These are phyloP conservation scores for Drosophila dunni DNA, from an alignment of 1,140 invertebrate genomes.

Conservation along the genomic window DNA sequence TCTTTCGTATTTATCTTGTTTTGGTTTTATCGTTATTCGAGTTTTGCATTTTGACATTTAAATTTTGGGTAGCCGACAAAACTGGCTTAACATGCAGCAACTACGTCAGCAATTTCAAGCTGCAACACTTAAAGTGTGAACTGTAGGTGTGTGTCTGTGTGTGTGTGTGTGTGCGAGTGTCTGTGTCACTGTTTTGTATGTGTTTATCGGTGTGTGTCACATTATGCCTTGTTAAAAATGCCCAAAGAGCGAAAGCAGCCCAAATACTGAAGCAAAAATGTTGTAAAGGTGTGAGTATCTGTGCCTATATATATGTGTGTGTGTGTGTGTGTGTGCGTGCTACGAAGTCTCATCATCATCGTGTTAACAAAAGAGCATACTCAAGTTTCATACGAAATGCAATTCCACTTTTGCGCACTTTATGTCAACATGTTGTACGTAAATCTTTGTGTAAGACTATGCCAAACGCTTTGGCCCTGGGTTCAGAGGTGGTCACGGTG, in stretches of 20 bases:
- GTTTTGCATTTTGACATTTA: conserved; percentile 8
- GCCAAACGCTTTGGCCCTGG: conserved; percentile 58
- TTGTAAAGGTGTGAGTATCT: conserved; percentile 1
- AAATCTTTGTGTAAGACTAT: conserved; percentile 83
- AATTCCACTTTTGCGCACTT: conserved; percentile 82
- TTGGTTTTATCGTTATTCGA: conserved; percentile 26
- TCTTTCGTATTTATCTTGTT: not conserved
- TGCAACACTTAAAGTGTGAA: conserved; percentile 48
- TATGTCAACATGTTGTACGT: conserved; percentile 82
- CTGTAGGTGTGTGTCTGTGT: not conserved
- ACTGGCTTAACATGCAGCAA: conserved; percentile 22
- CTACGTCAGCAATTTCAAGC: conserved; percentile 42
- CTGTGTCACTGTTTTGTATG: conserved; percentile 9
- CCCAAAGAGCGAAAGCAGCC: conserved; percentile 54
- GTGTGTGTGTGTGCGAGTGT: not conserved
- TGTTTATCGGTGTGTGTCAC: conserved; percentile 42
- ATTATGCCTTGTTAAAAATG: conserved; percentile 76
- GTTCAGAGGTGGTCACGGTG: conserved; percentile 19
- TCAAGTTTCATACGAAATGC: conserved; percentile 83
- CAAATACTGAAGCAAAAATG: conserved; percentile 30
- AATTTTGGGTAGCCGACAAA: conserved; percentile 6
- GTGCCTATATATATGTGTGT: conserved; percentile 2
- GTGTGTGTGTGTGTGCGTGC: conserved; percentile 14
- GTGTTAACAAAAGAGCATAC: conserved; percentile 82
- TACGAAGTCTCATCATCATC: conserved; percentile 59